A percentile compares a stretch with the other conserved stretches of the same genome.
These are phyloP conservation scores for Xenentodon cancila DNA, from an alignment of 2,797 vertebrate genomes.

Conservation along the genomic window DNA sequence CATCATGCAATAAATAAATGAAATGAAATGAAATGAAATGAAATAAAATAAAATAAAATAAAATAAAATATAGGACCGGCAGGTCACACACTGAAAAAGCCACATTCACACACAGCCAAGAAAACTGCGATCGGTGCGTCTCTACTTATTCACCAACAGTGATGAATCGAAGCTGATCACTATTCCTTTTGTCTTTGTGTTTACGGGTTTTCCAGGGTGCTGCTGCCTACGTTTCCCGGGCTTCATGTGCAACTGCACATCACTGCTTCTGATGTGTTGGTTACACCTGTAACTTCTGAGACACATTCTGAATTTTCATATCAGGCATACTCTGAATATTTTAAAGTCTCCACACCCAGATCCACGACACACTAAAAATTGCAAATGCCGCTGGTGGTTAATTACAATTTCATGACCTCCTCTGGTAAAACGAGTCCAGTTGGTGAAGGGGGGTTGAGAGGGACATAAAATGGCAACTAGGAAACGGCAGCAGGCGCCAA, in stretches of 20 bases:
- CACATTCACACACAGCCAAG: too few species aligned
- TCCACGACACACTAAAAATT: constrained; percentile 42
- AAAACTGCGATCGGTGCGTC: too few species aligned
- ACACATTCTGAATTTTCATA: constrained; percentile 2
- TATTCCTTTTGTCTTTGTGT: not conserved
- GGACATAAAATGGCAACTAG: constrained; percentile 55
- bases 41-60: too few species aligned
- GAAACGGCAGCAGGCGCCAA: constrained; percentile 24
- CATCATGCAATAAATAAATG: too few species aligned
- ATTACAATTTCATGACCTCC: constrained; percentile 68
- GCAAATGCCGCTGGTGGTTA: constrained; percentile 53
- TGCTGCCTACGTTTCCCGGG: not conserved
- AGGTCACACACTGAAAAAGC: too few species aligned
- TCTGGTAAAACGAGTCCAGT: constrained; percentile 37
- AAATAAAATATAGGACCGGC: too few species aligned
- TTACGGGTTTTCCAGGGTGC: not conserved
- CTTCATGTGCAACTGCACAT: not conserved
- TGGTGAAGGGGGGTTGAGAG: constrained; percentile 1
- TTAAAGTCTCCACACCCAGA: constrained; percentile 28
- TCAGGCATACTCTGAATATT: constrained; percentile 46
- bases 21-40: too few species aligned
- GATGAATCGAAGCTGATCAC: not conserved
- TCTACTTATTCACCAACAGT: too few species aligned
- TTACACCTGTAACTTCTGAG: constrained; percentile 30
- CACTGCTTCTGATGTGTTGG: not conserved